These are phyloP conservation scores for Fistularia tabacaria DNA, from an alignment of 2,797 vertebrate genomes.

Conservation along the genomic window DNA sequence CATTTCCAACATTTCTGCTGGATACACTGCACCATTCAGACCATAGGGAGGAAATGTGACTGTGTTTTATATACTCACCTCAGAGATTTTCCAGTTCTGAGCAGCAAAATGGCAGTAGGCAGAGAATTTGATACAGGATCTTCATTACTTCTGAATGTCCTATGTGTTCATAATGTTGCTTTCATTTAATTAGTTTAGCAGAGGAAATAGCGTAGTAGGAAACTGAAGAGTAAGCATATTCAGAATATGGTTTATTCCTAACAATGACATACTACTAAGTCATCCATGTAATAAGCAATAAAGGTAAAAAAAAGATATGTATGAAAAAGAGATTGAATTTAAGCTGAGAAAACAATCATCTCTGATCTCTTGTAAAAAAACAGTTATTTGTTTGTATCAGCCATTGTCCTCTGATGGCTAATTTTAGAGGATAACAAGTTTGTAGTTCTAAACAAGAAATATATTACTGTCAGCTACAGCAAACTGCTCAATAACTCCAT, in stretches of 20 bases:
- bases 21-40: too few species aligned
- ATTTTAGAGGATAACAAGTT: not conserved
- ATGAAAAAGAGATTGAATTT: not conserved
- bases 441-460: not conserved
- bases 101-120: too few species aligned
- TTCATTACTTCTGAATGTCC: too few species aligned
- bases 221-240: not conserved
- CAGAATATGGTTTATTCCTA: slow-evolving; percentile 8
- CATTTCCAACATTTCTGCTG: too few species aligned
- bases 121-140: too few species aligned
- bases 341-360: too few species aligned
- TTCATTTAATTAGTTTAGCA: not conserved
- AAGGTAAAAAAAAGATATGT: slow-evolving; percentile 3
- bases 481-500: slow-evolving; percentile 1
- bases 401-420: slow-evolving; percentile 19
- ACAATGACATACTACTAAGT: not conserved
- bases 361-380: too few species aligned
- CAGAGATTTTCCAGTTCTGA: too few species aligned
- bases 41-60: too few species aligned
- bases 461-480: not conserved
- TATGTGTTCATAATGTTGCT: slow-evolving; percentile 2
- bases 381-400: too few species aligned
- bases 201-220: not conserved
- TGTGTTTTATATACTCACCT: too few species aligned
- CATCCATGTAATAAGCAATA: slow-evolving; percentile 33